These are phyloP conservation scores for Euthynnus affinis DNA, from an alignment of 2,797 vertebrate species.

Conservation along the genomic window DNA sequence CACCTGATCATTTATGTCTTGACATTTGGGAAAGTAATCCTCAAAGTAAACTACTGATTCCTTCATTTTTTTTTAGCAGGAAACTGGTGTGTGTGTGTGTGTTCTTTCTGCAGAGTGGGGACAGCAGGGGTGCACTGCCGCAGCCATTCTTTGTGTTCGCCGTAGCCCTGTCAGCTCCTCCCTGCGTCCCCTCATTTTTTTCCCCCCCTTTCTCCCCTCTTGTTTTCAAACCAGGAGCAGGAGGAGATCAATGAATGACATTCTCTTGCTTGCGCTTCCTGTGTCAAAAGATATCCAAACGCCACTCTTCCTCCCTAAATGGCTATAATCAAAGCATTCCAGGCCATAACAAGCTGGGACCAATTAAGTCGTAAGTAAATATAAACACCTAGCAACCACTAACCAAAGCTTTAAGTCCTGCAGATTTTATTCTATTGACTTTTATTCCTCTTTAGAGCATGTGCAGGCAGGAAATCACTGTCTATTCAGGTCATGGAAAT, in stretches of 20 bases:
- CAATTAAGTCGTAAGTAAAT: conserved; percentile 85
- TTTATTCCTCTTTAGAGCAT: conserved; percentile 55
- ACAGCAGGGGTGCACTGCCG: conserved; percentile 65
- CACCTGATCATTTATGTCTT: conserved; percentile 53
- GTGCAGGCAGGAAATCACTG: conserved; percentile 60
- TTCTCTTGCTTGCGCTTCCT: conserved; percentile 73
- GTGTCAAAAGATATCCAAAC: conserved; percentile 83
- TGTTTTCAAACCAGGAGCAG: conserved; percentile 33
- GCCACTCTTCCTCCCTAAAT: conserved; percentile 76
- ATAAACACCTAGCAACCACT: conserved; percentile 71
- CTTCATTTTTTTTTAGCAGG: conserved; percentile 21
- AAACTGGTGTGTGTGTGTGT: conserved; percentile 40
- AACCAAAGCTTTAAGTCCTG: conserved; percentile 51
- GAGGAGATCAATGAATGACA: conserved; percentile 70
- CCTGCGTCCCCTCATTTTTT: conserved; percentile 45
- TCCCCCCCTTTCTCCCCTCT: background rate
- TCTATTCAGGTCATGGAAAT: conserved; percentile 45
- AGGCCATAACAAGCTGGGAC: conserved; percentile 69
- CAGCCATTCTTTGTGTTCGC: conserved; percentile 79
- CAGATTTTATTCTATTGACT: conserved; percentile 59
- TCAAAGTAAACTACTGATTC: conserved; percentile 34
- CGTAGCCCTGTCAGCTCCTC: conserved; percentile 76
- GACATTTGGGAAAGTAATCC: conserved; percentile 42
- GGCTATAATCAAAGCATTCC: conserved; percentile 84
- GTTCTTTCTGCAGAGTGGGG: conserved; percentile 55